phyloP scores from a whole-genome alignment of 2,888 invertebrate genomes.

The Anticlea derivata region DNA sequence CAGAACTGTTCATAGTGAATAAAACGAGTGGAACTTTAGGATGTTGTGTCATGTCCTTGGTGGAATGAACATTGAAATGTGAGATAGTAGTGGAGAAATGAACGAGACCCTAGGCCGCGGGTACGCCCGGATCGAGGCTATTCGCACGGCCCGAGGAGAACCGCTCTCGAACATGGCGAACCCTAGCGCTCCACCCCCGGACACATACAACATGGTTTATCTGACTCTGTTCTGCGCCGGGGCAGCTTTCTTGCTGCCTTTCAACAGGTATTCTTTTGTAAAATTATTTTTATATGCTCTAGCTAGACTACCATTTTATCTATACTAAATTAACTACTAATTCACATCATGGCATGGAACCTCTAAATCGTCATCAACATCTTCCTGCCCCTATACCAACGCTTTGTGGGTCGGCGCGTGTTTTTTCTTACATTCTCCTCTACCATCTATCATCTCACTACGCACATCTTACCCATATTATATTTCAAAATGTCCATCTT shows the following conservation, averaged over 20 bases:
- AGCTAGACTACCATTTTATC: no score
- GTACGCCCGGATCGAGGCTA: constrained; percentile 85
- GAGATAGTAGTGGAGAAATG: constrained; percentile 62
- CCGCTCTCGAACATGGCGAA: constrained; percentile 59
- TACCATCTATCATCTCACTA: no score
- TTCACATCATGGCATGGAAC: no score
- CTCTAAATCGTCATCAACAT: no score
- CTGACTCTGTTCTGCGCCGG: constrained; percentile 92
- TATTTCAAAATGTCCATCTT: no score
- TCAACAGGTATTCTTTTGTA: constrained; percentile 89
- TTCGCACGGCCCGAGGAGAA: constrained; percentile 81
- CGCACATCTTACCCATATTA: no score
- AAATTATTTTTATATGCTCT: no score
- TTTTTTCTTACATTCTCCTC: no score
- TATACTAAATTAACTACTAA: no score
- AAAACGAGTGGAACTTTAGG: neutral
- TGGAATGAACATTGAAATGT: constrained; percentile 31
- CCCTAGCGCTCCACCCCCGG: constrained; percentile 87
- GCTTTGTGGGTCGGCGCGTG: no score
- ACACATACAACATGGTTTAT: constrained; percentile 89
- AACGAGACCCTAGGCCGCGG: constrained; percentile 87
- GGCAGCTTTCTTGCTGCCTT: constrained; percentile 94
- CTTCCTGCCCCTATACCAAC: no score
- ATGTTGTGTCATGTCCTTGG: constrained; percentile 1
- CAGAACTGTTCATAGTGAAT: neutral